phyloP scores from a whole-genome alignment of 2,113 vertebrate genomes.

The Thymallus thymallus region DNA sequence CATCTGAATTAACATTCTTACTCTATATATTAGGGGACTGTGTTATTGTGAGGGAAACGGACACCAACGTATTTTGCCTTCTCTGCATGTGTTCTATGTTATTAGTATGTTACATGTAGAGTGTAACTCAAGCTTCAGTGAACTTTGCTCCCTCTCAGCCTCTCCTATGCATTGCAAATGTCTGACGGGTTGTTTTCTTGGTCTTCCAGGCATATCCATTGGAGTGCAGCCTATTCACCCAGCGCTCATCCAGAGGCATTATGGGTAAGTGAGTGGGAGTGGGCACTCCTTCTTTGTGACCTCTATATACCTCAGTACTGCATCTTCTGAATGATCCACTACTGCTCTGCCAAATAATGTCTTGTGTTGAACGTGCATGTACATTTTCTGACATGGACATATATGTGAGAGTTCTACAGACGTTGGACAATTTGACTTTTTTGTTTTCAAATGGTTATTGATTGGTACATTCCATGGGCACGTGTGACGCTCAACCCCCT shows the following conservation, averaged over 20 bases:
- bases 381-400: slow-evolving; percentile 53
- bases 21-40: too few species aligned
- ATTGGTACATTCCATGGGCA: slow-evolving; percentile 55
- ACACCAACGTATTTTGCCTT: too few species aligned
- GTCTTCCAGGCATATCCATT: slow-evolving; percentile 86
- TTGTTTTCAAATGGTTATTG: slow-evolving; percentile 21
- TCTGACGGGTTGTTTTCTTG: slow-evolving; percentile 59
- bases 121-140: too few species aligned
- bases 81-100: slow-evolving; percentile 21
- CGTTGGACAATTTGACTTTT: slow-evolving; percentile 27
- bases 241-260: slow-evolving; percentile 91
- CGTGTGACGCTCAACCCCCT: slow-evolving; percentile 47
- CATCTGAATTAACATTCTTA: too few species aligned
- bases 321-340: neutral
- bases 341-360: slow-evolving; percentile 55
- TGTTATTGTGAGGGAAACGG: too few species aligned
- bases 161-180: slow-evolving; percentile 71
- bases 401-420: slow-evolving; percentile 26
- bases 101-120: neutral
- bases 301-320: slow-evolving; percentile 30
- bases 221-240: slow-evolving; percentile 94
- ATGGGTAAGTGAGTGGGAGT: slow-evolving; percentile 85
- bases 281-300: slow-evolving; percentile 43
- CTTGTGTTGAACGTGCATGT: slow-evolving; percentile 51
- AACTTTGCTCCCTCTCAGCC: slow-evolving; percentile 20